A percentile compares a stretch with the other conserved stretches of the same genome.
Evolutionary conservation across 2,888 invertebrate genomes (phyloP).

Genomic region (Agrilus cyanescens): DNA sequence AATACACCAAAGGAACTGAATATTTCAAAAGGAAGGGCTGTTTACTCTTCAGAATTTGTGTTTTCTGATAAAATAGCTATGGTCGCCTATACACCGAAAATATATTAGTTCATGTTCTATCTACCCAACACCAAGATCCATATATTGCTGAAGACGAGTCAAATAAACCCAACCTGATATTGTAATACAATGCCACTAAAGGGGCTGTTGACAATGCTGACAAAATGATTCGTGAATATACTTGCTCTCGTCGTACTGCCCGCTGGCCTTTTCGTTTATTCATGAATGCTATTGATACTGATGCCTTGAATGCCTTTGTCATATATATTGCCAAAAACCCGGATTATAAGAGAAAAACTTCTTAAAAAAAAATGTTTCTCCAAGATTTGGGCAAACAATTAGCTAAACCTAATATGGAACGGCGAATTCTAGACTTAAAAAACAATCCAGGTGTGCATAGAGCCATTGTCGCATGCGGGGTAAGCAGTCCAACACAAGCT

Average conservation of each 20-base stretch:
- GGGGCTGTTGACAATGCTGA: constrained; percentile 7
- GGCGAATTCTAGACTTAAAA: too few relatives aligned
- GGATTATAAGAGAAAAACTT: too few relatives aligned
- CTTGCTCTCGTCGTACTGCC: constrained; percentile 3
- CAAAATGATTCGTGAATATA: constrained; percentile 5
- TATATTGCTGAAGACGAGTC: not conserved
- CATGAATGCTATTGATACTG: too few relatives aligned
- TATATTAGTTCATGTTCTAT: constrained; percentile 3
- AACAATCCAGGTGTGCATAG: too few relatives aligned
- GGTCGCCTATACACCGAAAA: constrained; percentile 2
- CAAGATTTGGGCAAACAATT: too few relatives aligned
- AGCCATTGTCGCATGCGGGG: too few relatives aligned
- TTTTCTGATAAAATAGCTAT: not conserved
- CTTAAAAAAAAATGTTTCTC: too few relatives aligned
- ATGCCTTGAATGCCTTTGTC: too few relatives aligned
- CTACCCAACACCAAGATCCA: not conserved
- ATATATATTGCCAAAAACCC: too few relatives aligned
- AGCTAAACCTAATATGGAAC: too few relatives aligned
- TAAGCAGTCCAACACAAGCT: too few relatives aligned
- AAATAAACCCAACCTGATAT: constrained; percentile 2
- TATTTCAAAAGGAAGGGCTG: not conserved
- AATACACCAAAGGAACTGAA: constrained; percentile 4
- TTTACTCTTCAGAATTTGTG: constrained; percentile 7
- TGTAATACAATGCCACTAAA: constrained; percentile 5
- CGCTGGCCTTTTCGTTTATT: constrained; percentile 6